Conservation (phyloP, 2,888 invertebrate species). For the Ethmia dodecea region DNA sequence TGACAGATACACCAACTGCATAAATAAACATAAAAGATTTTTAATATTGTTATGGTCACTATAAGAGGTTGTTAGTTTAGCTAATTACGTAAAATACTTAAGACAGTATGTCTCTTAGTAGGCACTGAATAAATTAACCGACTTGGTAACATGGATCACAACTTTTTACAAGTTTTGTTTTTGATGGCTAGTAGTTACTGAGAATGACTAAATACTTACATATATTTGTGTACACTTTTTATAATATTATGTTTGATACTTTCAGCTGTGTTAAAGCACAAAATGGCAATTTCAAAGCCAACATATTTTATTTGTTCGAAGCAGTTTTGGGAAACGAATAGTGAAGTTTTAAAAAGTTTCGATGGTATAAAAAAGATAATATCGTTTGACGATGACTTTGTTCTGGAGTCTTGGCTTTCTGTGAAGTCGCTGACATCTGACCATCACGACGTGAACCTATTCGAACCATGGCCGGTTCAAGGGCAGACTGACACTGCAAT, state of each 20-base stretch:
- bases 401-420: slow-evolving; percentile 24
- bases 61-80: no score
- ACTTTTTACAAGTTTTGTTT: no score
- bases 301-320: slow-evolving; percentile 80
- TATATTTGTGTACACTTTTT: slow-evolving; percentile 8
- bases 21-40: no score
- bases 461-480: slow-evolving; percentile 64
- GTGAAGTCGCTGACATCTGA: slow-evolving; percentile 32
- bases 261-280: slow-evolving; percentile 80
- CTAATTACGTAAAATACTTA: no score
- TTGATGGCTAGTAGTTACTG: no score
- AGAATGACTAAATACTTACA: no score
- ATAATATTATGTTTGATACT: background rate
- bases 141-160: no score
- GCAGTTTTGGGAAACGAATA: slow-evolving; percentile 57
- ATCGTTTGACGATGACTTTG: slow-evolving; percentile 39
- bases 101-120: no score
- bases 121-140: no score
- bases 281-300: slow-evolving; percentile 80
- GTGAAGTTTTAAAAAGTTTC: slow-evolving; percentile 34
- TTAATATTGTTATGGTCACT: no score
- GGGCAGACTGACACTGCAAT: slow-evolving; percentile 45
- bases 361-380: slow-evolving; percentile 40
- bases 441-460: slow-evolving; percentile 35
- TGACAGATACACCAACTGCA: no score